Base-by-base conservation (phyloP, 2,113 vertebrate genomes). In the Marmota monax region DNA sequence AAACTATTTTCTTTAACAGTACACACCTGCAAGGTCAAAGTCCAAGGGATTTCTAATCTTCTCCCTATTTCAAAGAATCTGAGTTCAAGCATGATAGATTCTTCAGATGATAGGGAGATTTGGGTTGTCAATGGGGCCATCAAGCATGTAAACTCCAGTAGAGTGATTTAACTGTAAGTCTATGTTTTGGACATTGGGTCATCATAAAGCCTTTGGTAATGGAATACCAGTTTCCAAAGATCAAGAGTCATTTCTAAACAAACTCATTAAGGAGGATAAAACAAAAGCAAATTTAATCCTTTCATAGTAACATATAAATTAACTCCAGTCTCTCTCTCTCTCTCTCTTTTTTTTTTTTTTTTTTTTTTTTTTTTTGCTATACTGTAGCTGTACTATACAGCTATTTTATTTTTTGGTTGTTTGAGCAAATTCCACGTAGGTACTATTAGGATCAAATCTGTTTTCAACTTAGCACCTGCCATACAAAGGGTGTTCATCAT, bases 1-100 rank as follows among this genome's bases (percentile, higher is more conserved):
- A 94, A 74, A 92, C 29, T 48, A n/a, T 34, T 72, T 80, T 84
- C 5, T 63, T 85, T 74, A 89, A 78, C 42, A 88, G 72, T 90
- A 51, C 0, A 72, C 34, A 94, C 16, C 70, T 17, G 18, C 42
- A 72, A 69, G 23, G 2, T 48, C 76, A 88, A 42, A 86, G 12
- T 22, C 5, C 34, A 18, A 0, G 18, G 27, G n/a, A 79, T 27
- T 90, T 84, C 3, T 4, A 17, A 22, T 25, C 4, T 72, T 14
- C 22, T 56, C 17, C 45, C 4, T 37, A 45, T 69, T 77, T 94
- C 48, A 39, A 3, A 83, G 45, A 10, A 51, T n/a, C n/a, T 70
- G 76, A 93, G 77, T 80, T 86, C 32, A 5, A 94, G 9, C 16
- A 22, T 25, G 25, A 70, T 17, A 2, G 11, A 63, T n/a, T 90